Evolutionary conservation across 53 echinoderm and acorn worm species (phyloP), one percentile per base, ranked within the genome.

Genomic region (Zoroaster sp.): DNA sequence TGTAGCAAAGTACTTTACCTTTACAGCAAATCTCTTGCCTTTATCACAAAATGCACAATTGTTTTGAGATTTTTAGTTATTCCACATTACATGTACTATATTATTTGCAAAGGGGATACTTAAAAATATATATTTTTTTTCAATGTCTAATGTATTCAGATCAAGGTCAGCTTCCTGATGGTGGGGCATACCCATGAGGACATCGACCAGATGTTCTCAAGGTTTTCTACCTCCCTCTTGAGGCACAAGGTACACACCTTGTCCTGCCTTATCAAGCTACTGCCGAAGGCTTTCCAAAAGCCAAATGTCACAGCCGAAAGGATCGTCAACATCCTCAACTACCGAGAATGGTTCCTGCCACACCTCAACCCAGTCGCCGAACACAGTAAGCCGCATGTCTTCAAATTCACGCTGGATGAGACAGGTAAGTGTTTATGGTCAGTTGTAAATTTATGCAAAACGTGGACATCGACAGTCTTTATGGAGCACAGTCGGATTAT

Each of bases 161-260:
- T 90, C 34, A 90, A 90, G 34, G 40, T 89, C 18, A 69, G 81
- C 21, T 89, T 89, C 40, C 73, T 80, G 15, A 86, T 85, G 70
- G 90, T 90, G 25, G 49, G 49, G 0, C 49, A 88, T 41, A 88
- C 88, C 11, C 88, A 88, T 51, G 76, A 88, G 30, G 76, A 88
- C 39, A 90, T 90, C 28, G 85, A 90, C 21, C 85, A 90, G 28
- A 40, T 85, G 35, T 90, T 90, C 46, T 74, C 83, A 1, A 54
- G 90, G 18, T 63, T 90, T 18, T 70, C 85, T 2, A 72, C 51
- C 15, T 86, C 51, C 35, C 65, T 86, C 20, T 63, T 55, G 43
- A 65, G 38, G 18, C 42, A 43, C 34, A 39, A 73, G 20, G 74
- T 74, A 12, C 49, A 46, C 8, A 83, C 83, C 35, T 40, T 90